Evolutionary conservation across 2,797 vertebrate species (phyloP), one percentile per base, ranked within the genome.

Genomic region (Cossypha caffra): DNA sequence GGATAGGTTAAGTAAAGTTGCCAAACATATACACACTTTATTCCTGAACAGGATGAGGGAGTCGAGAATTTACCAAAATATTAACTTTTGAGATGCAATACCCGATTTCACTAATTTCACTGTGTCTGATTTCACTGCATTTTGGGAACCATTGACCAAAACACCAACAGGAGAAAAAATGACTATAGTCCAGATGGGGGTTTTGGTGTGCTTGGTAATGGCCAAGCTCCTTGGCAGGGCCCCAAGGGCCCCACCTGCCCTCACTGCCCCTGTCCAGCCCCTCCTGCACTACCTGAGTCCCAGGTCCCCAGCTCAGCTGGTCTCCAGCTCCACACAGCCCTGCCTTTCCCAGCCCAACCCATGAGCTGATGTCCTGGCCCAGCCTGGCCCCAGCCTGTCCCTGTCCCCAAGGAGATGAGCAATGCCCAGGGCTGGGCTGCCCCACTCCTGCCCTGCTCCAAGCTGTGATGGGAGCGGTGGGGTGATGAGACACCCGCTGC

Each of bases 341-440:
- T n/a, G 28, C 13, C 16, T 38, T 84, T 74, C 21, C 31, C 37
- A 18, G 19, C 6, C 10, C 8, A 47, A 1, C 4, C 35, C 1
- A 0, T 3, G 11, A 42, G 28, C 14, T 48, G 42, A 61, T 3
- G 5, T 26, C 29, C 40, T 6, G 2, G 20, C 18, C 7, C 47
- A 86, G 35, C 11, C 14, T 4, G 2, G 13, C 10, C 7, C 37
- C 59, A 63, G 31, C 54, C 37, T 43, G 33, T 42, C 40, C 13
- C 29, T 1, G 1, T 67, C 13, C 23, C 43, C 38, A 40, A 0
- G 7, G 10, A 54, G 16, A 23, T 59, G 48, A 14, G 15, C 0
- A 0, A 29, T 26, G 35, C 31, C 25, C 13, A 43, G 15, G 29
- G 14, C 28, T 47, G 21, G 24, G 25, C 26, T 86, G 47, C 2